Evolutionary conservation across 2,797 vertebrate species (phyloP).

Genomic region (Micromesistius poutassou): DNA sequence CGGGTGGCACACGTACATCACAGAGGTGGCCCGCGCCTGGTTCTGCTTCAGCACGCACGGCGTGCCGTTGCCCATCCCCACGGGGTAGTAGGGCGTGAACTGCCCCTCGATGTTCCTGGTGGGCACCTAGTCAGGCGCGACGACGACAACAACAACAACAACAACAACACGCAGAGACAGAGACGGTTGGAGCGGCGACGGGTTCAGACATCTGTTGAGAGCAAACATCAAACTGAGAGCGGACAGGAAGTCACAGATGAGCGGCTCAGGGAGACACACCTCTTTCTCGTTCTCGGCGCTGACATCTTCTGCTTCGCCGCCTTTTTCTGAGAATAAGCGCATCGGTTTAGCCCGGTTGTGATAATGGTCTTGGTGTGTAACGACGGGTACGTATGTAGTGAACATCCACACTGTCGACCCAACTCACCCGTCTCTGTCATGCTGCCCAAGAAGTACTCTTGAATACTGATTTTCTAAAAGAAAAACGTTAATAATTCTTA

Average conservation of each 20-base stretch:
- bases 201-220: neutral
- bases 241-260: neutral
- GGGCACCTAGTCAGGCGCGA: conserved; percentile 75
- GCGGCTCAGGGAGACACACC: conserved; percentile 42
- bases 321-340: conserved; percentile 50
- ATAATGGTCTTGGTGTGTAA: neutral
- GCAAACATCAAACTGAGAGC: neutral
- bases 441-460: conserved; percentile 93
- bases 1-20: conserved; percentile 95
- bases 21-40: conserved; percentile 80
- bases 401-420: neutral
- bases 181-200: neutral
- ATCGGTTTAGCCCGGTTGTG: neutral
- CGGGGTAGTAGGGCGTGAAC: conserved; percentile 89
- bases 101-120: conserved; percentile 97
- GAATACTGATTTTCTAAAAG: conserved; percentile 88
- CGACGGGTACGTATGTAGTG: neutral
- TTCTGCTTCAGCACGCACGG: conserved; percentile 89
- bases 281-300: conserved; percentile 52
- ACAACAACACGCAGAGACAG: neutral
- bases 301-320: conserved; percentile 44
- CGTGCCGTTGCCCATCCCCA: conserved; percentile 93
- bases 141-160: too few species aligned
- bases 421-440: conserved; percentile 79
- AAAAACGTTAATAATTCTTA: conserved; percentile 28